Conservation (phyloP, 2,888 invertebrate species). For the Eremobia ochroleuca region DNA sequence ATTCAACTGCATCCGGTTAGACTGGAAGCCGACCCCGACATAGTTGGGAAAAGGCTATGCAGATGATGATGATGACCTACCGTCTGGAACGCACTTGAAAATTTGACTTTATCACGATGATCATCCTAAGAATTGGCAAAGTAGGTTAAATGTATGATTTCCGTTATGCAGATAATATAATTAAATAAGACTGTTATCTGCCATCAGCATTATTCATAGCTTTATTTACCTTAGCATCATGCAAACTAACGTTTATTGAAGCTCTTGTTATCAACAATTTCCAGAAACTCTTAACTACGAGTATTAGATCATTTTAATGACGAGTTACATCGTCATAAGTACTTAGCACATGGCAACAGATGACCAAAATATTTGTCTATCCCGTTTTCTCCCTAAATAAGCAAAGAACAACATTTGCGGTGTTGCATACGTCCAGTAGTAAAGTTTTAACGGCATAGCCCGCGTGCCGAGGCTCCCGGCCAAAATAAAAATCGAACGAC, state of each 20-base stretch:
- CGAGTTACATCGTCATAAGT: neutral
- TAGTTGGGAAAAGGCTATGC: no score
- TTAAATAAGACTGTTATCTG: constrained; percentile 8
- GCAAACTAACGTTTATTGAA: constrained; percentile 14
- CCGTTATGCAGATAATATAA: constrained; percentile 2
- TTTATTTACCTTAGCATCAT: constrained; percentile 25
- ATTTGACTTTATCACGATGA: constrained; percentile 18
- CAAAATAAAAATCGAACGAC: constrained; percentile 76
- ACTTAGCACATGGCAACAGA: constrained; percentile 47
- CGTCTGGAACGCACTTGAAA: constrained; percentile 22
- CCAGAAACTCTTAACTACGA: neutral
- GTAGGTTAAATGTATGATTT: constrained; percentile 31
- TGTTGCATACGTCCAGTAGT: constrained; percentile 74
- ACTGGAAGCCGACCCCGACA: no score
- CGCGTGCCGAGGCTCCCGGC: constrained; percentile 69
- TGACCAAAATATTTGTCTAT: constrained; percentile 34
- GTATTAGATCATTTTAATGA: neutral
- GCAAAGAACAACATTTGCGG: constrained; percentile 51
- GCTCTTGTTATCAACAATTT: constrained; percentile 38
- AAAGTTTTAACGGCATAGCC: constrained; percentile 77
- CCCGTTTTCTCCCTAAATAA: constrained; percentile 32
- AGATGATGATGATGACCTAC: no score
- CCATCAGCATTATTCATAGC: constrained; percentile 17
- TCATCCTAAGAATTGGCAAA: constrained; percentile 1
- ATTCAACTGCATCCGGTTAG: no score